Evolutionary conservation across 2,113 vertebrate genomes (phyloP), one percentile per base, ranked within the genome.

Genomic region (Lampris megalopsis): DNA sequence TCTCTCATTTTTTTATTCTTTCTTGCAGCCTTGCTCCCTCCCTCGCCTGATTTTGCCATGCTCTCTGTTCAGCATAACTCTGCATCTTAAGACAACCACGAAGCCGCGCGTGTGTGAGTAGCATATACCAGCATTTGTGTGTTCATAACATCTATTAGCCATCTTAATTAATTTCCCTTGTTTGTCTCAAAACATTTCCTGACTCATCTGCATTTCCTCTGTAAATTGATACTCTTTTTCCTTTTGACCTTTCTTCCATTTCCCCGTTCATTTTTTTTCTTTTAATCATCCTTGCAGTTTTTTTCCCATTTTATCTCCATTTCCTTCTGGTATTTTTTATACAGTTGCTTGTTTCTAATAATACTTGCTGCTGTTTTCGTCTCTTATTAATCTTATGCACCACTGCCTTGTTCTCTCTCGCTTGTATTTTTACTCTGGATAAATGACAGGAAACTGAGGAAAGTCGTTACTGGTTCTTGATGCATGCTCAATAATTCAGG

Each of bases 181-280:
- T 24, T 24, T 24, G 24, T 24, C 24, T 24, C 24, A 24, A 24
- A 24, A 24, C 24, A 24, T 24, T 24, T 24, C 24, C 24, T 24
- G 24, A 24, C 24, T 24, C 24, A 24, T 24, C 24, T 24, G 24
- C 24, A 24, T 24, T 24, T 24, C 24, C 24, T 24, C 24, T 24
- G 24, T 24, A 24, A 24, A 24, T 24, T 24, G 24, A 24, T 24
- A 38, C 5, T 77, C 53, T 61, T 75, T 57, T 59, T 61, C 52
- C 61, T 73, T 47, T 38, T 48, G 24, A 24, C 24, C 66, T 54
- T 67, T 54, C 3, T 10, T 79, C 24, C 43, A 71, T 79, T 75
- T 75, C 58, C 38, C 63, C 37, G 61, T 58, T 81, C 75, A 45
- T 82, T 75, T 75, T 65, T 60, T 13, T 60, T 38, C 68, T 53